Percentiles rank a stretch among this genome's conserved stretches.
phyloP scores from a whole-genome alignment of 1,140 invertebrate species.

The Cotesia vestalis region DNA sequence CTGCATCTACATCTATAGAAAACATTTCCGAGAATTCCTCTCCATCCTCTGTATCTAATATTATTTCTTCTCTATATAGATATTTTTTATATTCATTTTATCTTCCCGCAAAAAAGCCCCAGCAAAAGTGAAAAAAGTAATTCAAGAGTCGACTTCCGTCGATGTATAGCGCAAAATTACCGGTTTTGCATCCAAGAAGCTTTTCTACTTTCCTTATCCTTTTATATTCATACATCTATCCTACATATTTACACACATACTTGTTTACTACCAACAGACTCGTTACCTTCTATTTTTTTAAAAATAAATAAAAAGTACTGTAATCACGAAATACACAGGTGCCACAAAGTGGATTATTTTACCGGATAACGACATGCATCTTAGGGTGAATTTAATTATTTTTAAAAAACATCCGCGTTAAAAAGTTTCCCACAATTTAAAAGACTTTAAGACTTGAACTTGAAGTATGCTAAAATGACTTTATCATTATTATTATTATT shows the following conservation, averaged over 20 bases:
- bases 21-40: background rate
- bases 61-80: background rate
- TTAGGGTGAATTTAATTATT: conserved; percentile 13
- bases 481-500: too few relatives aligned
- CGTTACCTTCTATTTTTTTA: background rate
- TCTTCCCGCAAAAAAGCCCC: background rate
- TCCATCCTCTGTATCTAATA: background rate
- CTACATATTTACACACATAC: background rate
- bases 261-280: background rate
- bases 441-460: too few relatives aligned
- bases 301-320: background rate
- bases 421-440: too few relatives aligned
- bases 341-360: background rate
- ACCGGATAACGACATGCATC: background rate
- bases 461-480: too few relatives aligned
- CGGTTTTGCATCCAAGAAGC: conserved; percentile 18
- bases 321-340: conserved; percentile 6
- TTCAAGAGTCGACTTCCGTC: conserved; percentile 24
- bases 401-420: background rate
- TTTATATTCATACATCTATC: background rate
- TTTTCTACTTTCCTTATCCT: conserved; percentile 20
- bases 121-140: conserved; percentile 15
- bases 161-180: conserved; percentile 26
- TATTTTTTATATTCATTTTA: background rate
- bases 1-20: too few relatives aligned